Base-by-base conservation (phyloP, 2,113 vertebrate species). In the Indicator maculatus region DNA sequence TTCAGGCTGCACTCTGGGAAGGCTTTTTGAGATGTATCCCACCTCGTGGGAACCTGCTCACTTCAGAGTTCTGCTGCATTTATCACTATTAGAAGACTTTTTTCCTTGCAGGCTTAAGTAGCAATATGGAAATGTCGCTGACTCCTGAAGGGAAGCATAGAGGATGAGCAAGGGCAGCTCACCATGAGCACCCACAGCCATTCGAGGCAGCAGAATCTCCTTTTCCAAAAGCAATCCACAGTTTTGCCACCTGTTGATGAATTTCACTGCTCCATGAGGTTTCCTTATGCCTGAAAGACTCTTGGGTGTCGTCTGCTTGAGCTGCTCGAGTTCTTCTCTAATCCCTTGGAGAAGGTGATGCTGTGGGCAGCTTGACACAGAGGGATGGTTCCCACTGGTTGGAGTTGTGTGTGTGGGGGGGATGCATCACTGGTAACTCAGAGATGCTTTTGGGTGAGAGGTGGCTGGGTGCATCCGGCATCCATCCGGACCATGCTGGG, bases 111-210 rank as follows among this genome's bases (percentile, higher is more conserved):
- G 73, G 13, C 11, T 93, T 10, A 8, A 38, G 28, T 3, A 23
- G 74, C 5, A 11, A 14, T 24, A 3, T 0, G 55, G 67, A 20
- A 11, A 2, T 18, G 74, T 8, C 1, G 21, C 4, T n/a, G 39
- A 7, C 61, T 94, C 45, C 69, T 16, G 45, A 17, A 58, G 45
- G 73, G 64, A 38, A 86, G 9, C 0, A 0, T 0, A 30, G 47
- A 15, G 61, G 4, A 11, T 0, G 30, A 61, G 36, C 6, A 1
- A 0, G 2, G 60, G 70, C 73, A 66, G 74, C 77, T 71, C 1
- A 0, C 39, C 77, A 15, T 8, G 1, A 55, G 55, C 77, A 33
- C 36, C 26, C 2, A 0, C 44, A 56, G 78, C 38, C 23, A 0
- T 53, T 38, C 2, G 10, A 38, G 59, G 50, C 19, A 44, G 44